Base-by-base conservation (phyloP, 1,140 invertebrate genomes). In the Drosophila asahinai region DNA sequence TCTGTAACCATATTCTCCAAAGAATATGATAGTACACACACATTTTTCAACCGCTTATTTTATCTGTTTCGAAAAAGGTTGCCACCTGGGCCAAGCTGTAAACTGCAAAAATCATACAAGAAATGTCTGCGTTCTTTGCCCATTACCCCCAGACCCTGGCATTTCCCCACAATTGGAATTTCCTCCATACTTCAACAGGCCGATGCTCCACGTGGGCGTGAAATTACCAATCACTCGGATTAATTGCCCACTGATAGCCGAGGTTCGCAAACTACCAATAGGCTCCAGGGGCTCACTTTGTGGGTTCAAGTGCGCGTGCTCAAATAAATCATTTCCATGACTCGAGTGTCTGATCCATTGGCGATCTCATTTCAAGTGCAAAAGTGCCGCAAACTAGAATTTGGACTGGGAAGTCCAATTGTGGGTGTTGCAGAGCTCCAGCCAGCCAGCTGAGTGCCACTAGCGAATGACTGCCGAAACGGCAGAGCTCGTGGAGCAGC, bases 311-410 rank as follows among this genome's bases (percentile, higher is more conserved):
- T 77, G 90, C 91, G 83, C 91, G 91, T 92, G 91, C 89, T 91
- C 83, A 92, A 92, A 92, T 92, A 92, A 92, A 92, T 92, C 91
- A 92, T 92, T 89, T 81, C 45, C 47, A 33, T 80, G 83, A 87
- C 83, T 60, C 40, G 57, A 66, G 68, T 61, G 60, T 58, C 60
- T 52, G 72, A 86, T 82, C 83, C 86, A 81, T 55, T 38, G 66
- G 66, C 73, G 87, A 91, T 89, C 86, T 72, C 75, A 89, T 89
- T 84, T 91, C 83, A 87, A 91, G 83, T 91, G 87, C 87, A 91
- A 87, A 84, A 91, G 55, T 77, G 87, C 87, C 87, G 83, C 87
- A 80, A 91, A 86, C 91, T 62, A 80, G 74, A 30, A 42, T 33
- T 25, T 48, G 52, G 55, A 58, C 48, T 67, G 58, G 52, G 45